Evolutionary conservation across 2,113 vertebrate genomes (phyloP).

Genomic region (Alectura lathami): DNA sequence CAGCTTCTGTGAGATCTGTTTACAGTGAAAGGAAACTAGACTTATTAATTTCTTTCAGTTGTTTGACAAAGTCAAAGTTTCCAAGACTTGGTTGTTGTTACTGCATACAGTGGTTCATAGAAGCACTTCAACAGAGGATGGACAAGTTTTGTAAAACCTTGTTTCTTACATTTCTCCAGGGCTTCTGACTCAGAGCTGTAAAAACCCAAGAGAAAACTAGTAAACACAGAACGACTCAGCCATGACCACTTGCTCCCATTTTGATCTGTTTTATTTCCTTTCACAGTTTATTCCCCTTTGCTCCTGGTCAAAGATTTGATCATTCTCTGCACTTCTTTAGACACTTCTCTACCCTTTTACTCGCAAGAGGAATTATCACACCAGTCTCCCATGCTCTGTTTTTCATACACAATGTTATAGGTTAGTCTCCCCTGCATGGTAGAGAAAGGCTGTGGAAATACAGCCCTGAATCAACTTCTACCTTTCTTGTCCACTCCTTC

Average conservation of each 20-base stretch:
- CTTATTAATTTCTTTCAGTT: neutral
- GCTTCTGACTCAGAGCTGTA: neutral
- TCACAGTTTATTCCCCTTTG: slow-evolving; percentile 27
- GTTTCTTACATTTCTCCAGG: neutral
- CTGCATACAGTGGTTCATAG: neutral
- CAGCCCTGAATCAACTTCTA: neutral
- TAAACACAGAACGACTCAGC: slow-evolving; percentile 9
- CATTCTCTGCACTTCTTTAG: neutral
- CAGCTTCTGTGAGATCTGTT: neutral
- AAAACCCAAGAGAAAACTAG: slow-evolving; percentile 3
- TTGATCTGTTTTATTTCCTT: slow-evolving; percentile 27
- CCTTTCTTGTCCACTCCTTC: neutral
- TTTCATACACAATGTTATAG: neutral
- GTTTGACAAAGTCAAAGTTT: neutral
- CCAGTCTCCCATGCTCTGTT: neutral
- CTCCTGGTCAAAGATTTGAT: slow-evolving; percentile 24
- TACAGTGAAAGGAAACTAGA: neutral
- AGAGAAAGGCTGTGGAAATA: neutral
- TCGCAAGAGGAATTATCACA: neutral
- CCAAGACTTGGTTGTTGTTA: neutral
- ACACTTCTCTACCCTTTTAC: neutral
- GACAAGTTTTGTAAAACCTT: neutral
- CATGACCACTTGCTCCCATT: neutral
- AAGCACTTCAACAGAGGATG: neutral
- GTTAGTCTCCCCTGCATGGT: neutral